phyloP scores from a whole-genome alignment of 2,113 vertebrate species.

The Pluvianellus socialis region DNA sequence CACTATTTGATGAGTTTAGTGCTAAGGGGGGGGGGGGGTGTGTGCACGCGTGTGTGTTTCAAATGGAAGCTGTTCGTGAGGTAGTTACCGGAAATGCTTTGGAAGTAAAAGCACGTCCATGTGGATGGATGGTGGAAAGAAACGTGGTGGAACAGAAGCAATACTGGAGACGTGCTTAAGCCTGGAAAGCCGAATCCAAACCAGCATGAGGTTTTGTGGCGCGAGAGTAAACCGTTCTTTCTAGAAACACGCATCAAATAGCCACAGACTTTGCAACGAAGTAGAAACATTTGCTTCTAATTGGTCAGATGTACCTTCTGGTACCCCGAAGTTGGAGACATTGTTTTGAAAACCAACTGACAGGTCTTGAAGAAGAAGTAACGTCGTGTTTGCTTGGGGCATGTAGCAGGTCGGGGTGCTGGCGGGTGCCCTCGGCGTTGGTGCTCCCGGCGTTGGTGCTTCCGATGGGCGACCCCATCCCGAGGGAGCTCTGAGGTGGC shows the following conservation, averaged over 20 bases:
- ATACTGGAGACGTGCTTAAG: neutral
- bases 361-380: neutral
- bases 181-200: neutral
- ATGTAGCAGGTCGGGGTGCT: too few species aligned
- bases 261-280: neutral
- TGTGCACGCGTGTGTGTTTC: neutral
- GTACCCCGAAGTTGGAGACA: neutral
- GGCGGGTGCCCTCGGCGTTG: too few species aligned
- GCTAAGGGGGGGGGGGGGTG: neutral
- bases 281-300: neutral
- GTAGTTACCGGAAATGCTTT: neutral
- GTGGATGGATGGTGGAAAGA: neutral
- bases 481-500: too few species aligned
- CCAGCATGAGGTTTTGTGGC: neutral
- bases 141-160: neutral
- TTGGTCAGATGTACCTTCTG: constrained; percentile 5
- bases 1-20: neutral
- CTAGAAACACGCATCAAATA: neutral
- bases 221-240: neutral
- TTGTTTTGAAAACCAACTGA: neutral
- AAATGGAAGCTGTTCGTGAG: neutral
- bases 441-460: too few species aligned
- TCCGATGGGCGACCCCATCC: too few species aligned
- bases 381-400: neutral
- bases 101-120: neutral